Conservation (phyloP, 2,113 vertebrate species). For the Pithys albifrons region DNA sequence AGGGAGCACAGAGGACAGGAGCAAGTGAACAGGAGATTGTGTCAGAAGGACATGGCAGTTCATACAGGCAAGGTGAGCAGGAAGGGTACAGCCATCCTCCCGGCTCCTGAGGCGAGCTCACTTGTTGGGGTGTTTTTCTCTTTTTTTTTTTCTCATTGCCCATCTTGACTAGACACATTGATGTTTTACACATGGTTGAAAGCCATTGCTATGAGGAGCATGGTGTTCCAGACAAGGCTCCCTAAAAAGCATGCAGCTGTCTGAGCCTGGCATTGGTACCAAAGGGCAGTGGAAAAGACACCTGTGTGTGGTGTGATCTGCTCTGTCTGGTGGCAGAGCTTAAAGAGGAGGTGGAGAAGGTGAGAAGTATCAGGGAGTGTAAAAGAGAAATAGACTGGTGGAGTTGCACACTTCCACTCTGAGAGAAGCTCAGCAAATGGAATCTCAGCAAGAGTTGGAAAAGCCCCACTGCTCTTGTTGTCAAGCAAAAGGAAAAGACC, state of each 20-base stretch:
- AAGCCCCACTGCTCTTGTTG: not conserved
- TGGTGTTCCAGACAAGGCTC: not conserved
- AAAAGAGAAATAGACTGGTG: not conserved
- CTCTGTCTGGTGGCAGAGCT: not conserved
- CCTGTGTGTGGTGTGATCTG: not conserved
- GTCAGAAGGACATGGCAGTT: not conserved
- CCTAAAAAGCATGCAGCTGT: accelerated
- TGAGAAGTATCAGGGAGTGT: not conserved
- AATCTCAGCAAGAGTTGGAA: not conserved
- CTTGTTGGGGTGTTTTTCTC: not conserved
- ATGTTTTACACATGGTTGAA: not conserved
- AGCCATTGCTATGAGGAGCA: not conserved
- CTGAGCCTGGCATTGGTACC: not conserved
- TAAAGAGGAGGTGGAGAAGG: not conserved
- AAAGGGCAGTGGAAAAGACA: not conserved
- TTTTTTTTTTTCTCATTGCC: not conserved
- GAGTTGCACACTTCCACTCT: not conserved
- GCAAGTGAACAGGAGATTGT: no score
- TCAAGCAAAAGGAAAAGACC: not conserved
- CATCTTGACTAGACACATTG: not conserved
- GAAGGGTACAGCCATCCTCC: not conserved
- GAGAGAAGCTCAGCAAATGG: not conserved
- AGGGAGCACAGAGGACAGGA: not conserved
- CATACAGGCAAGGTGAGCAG: not conserved
- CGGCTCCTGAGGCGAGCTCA: not conserved